Percentiles rank a stretch among this genome's conserved stretches.
phyloP scores from a whole-genome alignment of 2,888 invertebrate genomes.

The Caenorhabditis wallacei region DNA sequence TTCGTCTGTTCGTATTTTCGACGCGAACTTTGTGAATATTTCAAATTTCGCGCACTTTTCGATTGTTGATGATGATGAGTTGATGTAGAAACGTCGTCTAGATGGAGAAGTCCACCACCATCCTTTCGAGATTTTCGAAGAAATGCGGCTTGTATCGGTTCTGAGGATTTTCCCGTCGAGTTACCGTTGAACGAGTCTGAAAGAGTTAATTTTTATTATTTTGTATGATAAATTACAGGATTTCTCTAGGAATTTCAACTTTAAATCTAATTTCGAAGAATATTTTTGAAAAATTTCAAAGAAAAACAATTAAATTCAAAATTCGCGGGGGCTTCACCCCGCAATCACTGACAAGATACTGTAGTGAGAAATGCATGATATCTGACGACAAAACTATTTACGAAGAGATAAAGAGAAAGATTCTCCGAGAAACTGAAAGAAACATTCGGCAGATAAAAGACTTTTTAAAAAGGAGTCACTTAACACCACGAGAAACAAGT shows the following conservation, averaged over 20 bases:
- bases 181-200: slow-evolving; percentile 70
- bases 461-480: neutral
- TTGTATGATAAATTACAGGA: no score
- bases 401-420: no score
- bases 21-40: slow-evolving; percentile 63
- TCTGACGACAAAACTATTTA: no score
- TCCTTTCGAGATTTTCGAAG: slow-evolving; percentile 64
- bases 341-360: no score
- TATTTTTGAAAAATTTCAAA: no score
- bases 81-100: slow-evolving; percentile 45
- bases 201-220: slow-evolving; percentile 5
- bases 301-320: no score
- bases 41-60: slow-evolving; percentile 59
- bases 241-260: no score
- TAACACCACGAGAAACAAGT: neutral
- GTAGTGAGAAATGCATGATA: no score
- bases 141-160: slow-evolving; percentile 68
- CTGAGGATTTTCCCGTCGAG: slow-evolving; percentile 53
- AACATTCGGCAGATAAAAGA: neutral
- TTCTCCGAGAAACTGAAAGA: no score
- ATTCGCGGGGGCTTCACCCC: no score
- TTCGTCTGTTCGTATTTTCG: slow-evolving; percentile 58
- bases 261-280: no score
- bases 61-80: slow-evolving; percentile 42
- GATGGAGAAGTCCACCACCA: slow-evolving; percentile 47